Evolutionary conservation across 2,113 vertebrate species (phyloP), one percentile per base, ranked within the genome.

Genomic region (Corythornis cristatus): DNA sequence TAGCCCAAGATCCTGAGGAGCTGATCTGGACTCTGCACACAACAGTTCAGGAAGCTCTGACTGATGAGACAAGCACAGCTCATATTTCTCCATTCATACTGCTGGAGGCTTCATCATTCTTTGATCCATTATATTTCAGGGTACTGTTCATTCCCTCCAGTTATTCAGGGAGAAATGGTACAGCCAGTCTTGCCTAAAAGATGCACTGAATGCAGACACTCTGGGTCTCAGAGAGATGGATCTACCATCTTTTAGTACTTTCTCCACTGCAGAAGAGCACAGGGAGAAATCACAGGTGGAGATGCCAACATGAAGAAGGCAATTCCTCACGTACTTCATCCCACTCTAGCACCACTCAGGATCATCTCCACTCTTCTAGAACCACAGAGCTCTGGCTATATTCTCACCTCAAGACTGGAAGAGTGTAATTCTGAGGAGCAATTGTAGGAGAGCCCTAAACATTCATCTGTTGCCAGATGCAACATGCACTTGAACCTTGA

Each of bases 401-500:
- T 20, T 42, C 45, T 60, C 35, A 23, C 28, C 40, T 51, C 1
- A 0, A 18, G 18, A 11, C 2, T 26, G 8, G 62, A 57, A 40
- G 11, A 66, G 14, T 13, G 3, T 40, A 75, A 58, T 75, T 45
- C 17, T 42, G 33, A 79, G 72, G 21, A 68, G 22, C 6, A 45
- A 29, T 3, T 1, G 0, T 1, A 87, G 25, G 20, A 19, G 18
- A 60, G 8, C 28, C 53, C 48, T 58, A 50, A 42, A 31, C 9
- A 33, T 54, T 64, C 35, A 65, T 9, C 25, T 50, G 1, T 31
- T 18, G 25, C 15, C 67, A 54, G 20, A 35, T 15, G 4, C 45
- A 37, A 12, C 15, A 25, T 19, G 9, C 5, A 60, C 42, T 56
- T 83, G 8, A 83, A 64, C 8, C 0, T 0, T 0, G 0, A 72